Base-by-base conservation (phyloP, 1,140 invertebrate species). In the Pomacea maculata region DNA sequence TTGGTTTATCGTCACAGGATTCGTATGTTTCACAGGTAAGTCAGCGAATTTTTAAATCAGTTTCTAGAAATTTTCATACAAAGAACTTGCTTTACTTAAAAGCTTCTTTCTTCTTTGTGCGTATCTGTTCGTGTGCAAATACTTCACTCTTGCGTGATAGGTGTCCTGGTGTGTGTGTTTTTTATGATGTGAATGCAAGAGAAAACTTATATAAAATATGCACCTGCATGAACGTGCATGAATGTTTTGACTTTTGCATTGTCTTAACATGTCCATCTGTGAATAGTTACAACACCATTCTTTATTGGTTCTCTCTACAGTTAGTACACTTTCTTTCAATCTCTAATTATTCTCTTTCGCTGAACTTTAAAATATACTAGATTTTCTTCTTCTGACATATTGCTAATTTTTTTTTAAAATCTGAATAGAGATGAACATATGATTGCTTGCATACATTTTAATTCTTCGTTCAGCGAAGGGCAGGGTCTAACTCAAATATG, bases 91-190 rank as follows among this genome's bases (percentile, higher is more conserved):
- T 45, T 45, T 45, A 4, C 34, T 45, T 6, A 45, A 45, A 45
- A 45, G 34, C 34, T 45, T 6, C 2, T 45, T 45, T 45, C 34
- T 45, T 45, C 34, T 45, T 45, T 6, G 34, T 45, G 34, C 1
- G 34, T 45, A 45, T 4, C 6, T 45, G 34, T 45, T 45, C 6
- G 34, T 45, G 34, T 45, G 34, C 6, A 45, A 45, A 45, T 45
- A 45, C 34, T 6, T 45, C 34, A 45, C 34, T 45, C 34, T 25
- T 25, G 25, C 34, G 34, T 45, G 34, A 6, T 45, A 45, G 1
- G 34, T 73, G 71, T 9, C 34, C 21, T 45, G 34, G 29, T 73
- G 71, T 73, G 71, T 73, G 71, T 45, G 71, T 73, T 14, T 45
- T 12, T 73, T 34, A 17, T 34, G 45, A 54, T 45, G 71, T 73